Percentiles rank a stretch among this genome's conserved stretches.
Evolutionary conservation across 30 jellyfish, hydroid and myxozoan species (phyloP).

Genomic region (Aurelia aurita): DNA sequence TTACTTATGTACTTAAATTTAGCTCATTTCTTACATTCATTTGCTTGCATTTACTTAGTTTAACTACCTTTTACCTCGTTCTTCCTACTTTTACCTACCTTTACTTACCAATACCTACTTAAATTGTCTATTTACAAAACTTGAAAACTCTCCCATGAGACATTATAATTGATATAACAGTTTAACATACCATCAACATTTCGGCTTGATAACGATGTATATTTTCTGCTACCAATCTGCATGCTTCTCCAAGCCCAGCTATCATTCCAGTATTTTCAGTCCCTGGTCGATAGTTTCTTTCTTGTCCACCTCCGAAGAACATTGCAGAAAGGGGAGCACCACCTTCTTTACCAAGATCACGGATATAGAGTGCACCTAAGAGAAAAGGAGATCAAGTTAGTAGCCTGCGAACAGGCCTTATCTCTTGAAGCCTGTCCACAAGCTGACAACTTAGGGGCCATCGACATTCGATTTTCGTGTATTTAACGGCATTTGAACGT

Average conservation of each 20-base stretch:
- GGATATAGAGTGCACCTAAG: conserved; percentile 92
- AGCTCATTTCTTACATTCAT: no score
- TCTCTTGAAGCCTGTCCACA: no score
- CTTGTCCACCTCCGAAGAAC: conserved; percentile 98
- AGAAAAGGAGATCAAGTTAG: neutral
- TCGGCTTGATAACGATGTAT: conserved; percentile 29
- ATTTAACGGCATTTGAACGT: no score
- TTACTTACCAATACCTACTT: no score
- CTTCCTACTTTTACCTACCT: no score
- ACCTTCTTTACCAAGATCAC: conserved; percentile 36
- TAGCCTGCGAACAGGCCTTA: no score
- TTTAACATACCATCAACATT: conserved; percentile 60
- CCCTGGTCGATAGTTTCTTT: conserved; percentile 93
- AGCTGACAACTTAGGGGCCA: no score
- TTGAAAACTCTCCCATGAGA: neutral
- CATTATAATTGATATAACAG: neutral
- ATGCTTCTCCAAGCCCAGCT: conserved; percentile 99
- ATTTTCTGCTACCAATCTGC: conserved; percentile 79
- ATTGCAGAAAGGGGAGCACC: conserved; percentile 76
- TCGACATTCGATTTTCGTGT: no score
- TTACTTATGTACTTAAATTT: no score
- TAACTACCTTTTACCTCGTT: no score
- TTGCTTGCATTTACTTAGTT: no score
- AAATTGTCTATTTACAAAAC: neutral
- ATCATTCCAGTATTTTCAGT: conserved; percentile 96